Conservation (phyloP, 2,888 invertebrate species). For the Drepanosiphum platanoidis region DNA sequence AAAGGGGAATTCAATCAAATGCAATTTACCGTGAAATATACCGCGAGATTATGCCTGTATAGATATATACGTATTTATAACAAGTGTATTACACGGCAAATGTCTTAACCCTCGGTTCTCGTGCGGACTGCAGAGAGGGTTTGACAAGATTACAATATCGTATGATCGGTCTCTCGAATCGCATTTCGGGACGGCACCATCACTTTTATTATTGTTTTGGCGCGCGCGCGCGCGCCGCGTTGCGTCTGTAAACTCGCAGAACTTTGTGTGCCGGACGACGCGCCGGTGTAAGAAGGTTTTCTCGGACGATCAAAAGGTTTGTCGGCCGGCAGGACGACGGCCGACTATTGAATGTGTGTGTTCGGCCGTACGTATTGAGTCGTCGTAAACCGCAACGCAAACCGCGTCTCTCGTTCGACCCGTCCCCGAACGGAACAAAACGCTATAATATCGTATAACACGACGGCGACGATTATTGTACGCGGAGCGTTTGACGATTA, state of each 20-base stretch:
- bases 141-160: conserved; percentile 37
- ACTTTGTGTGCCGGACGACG: background rate
- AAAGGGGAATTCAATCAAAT: conserved; percentile 63
- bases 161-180: conserved; percentile 39
- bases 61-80: background rate
- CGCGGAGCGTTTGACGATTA: too few relatives aligned
- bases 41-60: conserved; percentile 36
- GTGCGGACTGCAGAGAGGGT: background rate
- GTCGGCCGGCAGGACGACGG: background rate
- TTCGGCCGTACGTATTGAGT: background rate
- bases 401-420: background rate
- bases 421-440: background rate
- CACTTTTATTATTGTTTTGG: conserved; percentile 35
- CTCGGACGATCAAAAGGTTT: conserved; percentile 10
- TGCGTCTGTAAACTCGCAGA: background rate
- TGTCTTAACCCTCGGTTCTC: background rate
- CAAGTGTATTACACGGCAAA: conserved; percentile 20
- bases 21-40: conserved; percentile 64
- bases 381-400: too few relatives aligned
- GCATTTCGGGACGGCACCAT: conserved; percentile 45
- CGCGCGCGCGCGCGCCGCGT: background rate
- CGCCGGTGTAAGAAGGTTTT: background rate
- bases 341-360: background rate
- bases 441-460: background rate
- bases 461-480: too few relatives aligned